Evolutionary conservation across 2,888 invertebrate species (phyloP).

Genomic region (Metalampra italica): DNA sequence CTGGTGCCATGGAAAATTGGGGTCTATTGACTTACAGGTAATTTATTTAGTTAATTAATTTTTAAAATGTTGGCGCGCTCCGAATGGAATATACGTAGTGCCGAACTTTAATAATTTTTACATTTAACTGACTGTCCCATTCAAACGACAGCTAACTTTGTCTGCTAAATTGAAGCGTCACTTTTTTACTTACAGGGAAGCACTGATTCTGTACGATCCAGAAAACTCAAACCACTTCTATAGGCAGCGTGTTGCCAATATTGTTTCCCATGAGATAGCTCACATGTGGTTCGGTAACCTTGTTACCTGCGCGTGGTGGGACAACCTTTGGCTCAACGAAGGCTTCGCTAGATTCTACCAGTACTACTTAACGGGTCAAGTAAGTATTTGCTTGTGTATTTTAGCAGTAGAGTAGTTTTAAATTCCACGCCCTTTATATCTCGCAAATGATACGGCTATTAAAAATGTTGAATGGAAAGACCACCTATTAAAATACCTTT

Average conservation of each 20-base stretch:
- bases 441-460: too few species aligned
- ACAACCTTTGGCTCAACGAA: constrained; percentile 84
- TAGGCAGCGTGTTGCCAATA: constrained; percentile 81
- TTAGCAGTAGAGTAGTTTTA: neutral
- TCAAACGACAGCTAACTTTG: too few species aligned
- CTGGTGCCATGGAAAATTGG: constrained; percentile 93
- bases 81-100: too few species aligned
- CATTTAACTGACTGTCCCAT: too few species aligned
- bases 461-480: too few species aligned
- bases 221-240: constrained; percentile 72
- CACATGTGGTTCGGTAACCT: constrained; percentile 92
- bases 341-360: constrained; percentile 86
- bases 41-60: neutral
- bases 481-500: too few species aligned
- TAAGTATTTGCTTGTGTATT: constrained; percentile 24
- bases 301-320: constrained; percentile 87
- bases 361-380: constrained; percentile 78
- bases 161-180: too few species aligned
- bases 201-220: constrained; percentile 73
- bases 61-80: neutral
- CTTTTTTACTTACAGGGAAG: constrained; percentile 76
- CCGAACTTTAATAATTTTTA: too few species aligned
- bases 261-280: constrained; percentile 86
- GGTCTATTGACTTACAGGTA: constrained; percentile 88
- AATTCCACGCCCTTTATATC: neutral